phyloP scores from a whole-genome alignment of 2,113 vertebrate species.

The Corydoras sp. region DNA sequence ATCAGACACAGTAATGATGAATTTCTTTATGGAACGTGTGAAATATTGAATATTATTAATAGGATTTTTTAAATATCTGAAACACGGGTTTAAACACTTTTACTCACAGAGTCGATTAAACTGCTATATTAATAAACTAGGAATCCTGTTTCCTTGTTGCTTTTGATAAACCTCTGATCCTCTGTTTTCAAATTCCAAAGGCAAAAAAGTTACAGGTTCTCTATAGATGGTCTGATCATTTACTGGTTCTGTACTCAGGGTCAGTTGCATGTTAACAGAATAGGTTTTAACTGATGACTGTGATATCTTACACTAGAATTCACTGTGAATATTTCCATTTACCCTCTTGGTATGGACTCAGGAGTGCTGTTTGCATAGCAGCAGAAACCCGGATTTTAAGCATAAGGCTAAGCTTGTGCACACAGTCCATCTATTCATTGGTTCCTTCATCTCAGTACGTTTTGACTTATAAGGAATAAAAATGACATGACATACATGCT shows the following conservation, averaged over 20 bases:
- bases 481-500: neutral
- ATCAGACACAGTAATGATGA: no score
- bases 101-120: neutral
- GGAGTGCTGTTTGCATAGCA: slow-evolving; percentile 32
- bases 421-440: slow-evolving; percentile 11
- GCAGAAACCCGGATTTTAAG: slow-evolving; percentile 27
- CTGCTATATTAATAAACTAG: slow-evolving; percentile 14
- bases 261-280: no score
- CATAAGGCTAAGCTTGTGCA: slow-evolving; percentile 8
- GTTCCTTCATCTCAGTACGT: neutral
- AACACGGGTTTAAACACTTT: slow-evolving; percentile 19
- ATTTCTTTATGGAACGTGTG: no score
- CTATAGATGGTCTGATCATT: neutral
- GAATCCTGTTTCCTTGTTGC: slow-evolving; percentile 26
- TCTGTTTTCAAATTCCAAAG: slow-evolving; percentile 10
- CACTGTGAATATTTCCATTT: neutral
- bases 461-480: neutral
- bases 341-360: slow-evolving; percentile 6
- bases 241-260: neutral
- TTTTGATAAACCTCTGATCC: slow-evolving; percentile 2
- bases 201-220: no score
- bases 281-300: no score
- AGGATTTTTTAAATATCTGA: neutral
- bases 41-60: no score
- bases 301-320: no score